phyloP scores from a whole-genome alignment of 1,140 invertebrate species.

The Drosophila nasuta region DNA sequence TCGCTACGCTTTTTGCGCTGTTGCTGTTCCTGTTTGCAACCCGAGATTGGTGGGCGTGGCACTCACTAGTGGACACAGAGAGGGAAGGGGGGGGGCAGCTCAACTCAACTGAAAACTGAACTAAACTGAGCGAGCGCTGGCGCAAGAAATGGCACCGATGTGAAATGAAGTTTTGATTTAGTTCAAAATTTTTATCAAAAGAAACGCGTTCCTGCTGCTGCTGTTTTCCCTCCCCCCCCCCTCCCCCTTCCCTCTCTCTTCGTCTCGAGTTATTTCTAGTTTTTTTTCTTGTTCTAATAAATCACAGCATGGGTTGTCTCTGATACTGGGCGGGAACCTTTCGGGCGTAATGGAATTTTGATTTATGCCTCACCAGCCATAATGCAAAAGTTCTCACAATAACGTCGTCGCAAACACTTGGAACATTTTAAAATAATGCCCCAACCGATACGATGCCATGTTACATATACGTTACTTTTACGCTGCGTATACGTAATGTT shows the following conservation, averaged over 20 bases:
- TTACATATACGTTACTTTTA: background rate
- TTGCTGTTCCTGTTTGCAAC: conserved; percentile 59
- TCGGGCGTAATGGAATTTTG: conserved; percentile 84
- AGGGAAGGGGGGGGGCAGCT: conserved; percentile 40
- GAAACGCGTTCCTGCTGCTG: conserved; percentile 78
- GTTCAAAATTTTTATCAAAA: conserved; percentile 85
- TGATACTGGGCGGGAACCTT: conserved; percentile 83
- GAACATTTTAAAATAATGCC: conserved; percentile 26
- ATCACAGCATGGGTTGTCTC: conserved; percentile 84
- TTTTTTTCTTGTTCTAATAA: conserved; percentile 73
- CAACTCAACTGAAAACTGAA: conserved; percentile 77
- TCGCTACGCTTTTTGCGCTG: conserved; percentile 61
- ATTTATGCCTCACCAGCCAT: conserved; percentile 80
- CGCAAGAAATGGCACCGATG: conserved; percentile 84
- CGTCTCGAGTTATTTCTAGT: conserved; percentile 1
- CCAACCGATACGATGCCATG: conserved; percentile 11
- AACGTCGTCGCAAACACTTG: conserved; percentile 24
- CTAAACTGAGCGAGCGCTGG: conserved; percentile 54
- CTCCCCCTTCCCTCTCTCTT: conserved; percentile 1
- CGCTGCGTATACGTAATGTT: conserved; percentile 28
- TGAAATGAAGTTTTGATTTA: conserved; percentile 85
- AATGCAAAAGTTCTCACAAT: conserved; percentile 78
- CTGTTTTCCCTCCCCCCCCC: conserved; percentile 55
- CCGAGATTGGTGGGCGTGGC: conserved; percentile 44
- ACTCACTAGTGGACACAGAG: background rate